Evolutionary conservation across 2,113 vertebrate species (phyloP), one percentile per base, ranked within the genome.

Genomic region (Myodes glareolus): DNA sequence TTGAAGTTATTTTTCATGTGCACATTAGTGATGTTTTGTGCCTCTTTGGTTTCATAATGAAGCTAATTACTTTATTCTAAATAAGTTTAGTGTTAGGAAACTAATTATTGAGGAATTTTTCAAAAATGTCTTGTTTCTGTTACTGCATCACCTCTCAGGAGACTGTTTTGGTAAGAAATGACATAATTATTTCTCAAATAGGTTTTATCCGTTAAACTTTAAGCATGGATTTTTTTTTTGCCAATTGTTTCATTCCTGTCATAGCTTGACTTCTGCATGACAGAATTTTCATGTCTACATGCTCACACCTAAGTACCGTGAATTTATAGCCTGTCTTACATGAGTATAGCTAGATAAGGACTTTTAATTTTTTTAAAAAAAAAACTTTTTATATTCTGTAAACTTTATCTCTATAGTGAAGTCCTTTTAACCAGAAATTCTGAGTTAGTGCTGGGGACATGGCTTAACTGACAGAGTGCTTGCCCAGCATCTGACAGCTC

Each of bases 151-250:
- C 97, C 97, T 98, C 98, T 98, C 98, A 99, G 99, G 98, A 99
- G 99, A 99, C 98, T 99, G n/a, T 99, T 99, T 99, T 98, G 99
- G 99, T 99, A 99, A 99, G 99, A 99, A 72, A 93, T 98, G 94
- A 88, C 77, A 94, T 92, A 77, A 92, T 97, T 96, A 39, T 92
- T 97, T 96, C 39, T 61, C 68, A 92, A 86, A 80, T 81, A 70
- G 93, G 88, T 63, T 88, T 90, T 94, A 94, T 95, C 23, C 67
- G 13, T 94, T 96, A 92, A 91, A 95, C 96, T 97, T 98, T 84
- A 90, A 96, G 97, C 97, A 97, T 97, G 97, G 27, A 55, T 97
- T 81, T 97, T 97, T n/a, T n/a, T 97, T 95, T 96, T 96, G 90
- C 85, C 68, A 87, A 1, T 94, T 86, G 1, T 92, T 94, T 94